Conservation (phyloP, 2,797 vertebrate species). For the Gorsachius magnificus region DNA sequence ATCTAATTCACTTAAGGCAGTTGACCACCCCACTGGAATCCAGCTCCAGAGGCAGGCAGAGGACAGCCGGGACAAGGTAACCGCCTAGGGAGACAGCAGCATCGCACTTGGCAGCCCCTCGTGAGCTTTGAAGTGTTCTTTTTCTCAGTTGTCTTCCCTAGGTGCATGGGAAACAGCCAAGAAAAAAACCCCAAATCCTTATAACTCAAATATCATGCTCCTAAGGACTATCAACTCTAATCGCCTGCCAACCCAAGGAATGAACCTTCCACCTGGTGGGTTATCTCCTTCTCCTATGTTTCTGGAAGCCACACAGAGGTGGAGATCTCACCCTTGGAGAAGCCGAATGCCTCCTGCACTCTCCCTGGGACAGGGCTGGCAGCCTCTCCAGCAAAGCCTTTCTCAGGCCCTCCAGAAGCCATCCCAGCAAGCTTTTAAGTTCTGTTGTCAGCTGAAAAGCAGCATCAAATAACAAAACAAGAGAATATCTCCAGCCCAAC, state of each 20-base stretch:
- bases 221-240: too few species aligned
- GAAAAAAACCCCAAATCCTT: fast-evolving
- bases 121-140: neutral
- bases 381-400: neutral
- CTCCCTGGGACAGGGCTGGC: neutral
- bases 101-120: neutral
- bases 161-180: neutral
- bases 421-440: neutral
- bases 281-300: neutral
- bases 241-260: fast-evolving
- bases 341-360: neutral
- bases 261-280: neutral
- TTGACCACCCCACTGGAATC: neutral
- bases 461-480: neutral
- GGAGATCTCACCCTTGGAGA: neutral
- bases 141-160: neutral
- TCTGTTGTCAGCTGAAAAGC: neutral
- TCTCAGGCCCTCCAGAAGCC: neutral
- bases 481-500: neutral
- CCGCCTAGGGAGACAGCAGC: fast-evolving
- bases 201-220: neutral
- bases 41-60: neutral
- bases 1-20: neutral
- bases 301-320: neutral
- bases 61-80: neutral